Base-by-base conservation (phyloP, 2,797 vertebrate species). In the Nasua narica region DNA sequence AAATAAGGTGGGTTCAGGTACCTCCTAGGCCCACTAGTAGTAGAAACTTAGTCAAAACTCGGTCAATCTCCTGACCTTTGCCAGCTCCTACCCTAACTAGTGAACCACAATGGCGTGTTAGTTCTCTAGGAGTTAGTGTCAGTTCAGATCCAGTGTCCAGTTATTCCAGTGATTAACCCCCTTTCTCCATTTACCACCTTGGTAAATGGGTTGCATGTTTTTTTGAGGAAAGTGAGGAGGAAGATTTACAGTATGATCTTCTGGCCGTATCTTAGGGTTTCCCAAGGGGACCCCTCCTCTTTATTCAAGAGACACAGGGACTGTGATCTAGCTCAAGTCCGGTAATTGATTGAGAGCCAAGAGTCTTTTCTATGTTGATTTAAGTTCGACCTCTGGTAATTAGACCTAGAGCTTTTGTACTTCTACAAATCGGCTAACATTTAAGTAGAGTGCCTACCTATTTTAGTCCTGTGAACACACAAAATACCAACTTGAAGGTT, bases 381-480 rank as follows among this genome's bases (percentile, higher is more conserved):
- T 79, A 69, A 79, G 11, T 86, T 29, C 11, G 67, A 35, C 6
- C 85, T 81, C 13, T 96, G 35, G 12, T 77, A 82, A 70, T 86
- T 11, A 91, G 65, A 91, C n/a, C 11, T 37, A 82, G n/a, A 88
- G 54, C 7, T 54, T 86, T 97, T 77, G 37, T 85, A 29, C 10
- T 62, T 79, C 56, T 2, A 46, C 15, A 25, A 29, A 40, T 95
- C 6, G 19, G 60, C 19, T 76, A 56, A 82, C 16, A 46, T 35
- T 77, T 81, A 86, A 83, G 62, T 74, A 58, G 43, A 40, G 2
- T 92, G 14, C 23, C 14, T 76, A 16, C 90, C 29, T 94, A 25
- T 97, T 89, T 97, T 69, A 79, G 40, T 83, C 50, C 62, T 87
- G 35, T 62, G 84, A 74, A 86, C 19, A 84, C n/a, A n/a, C n/a